Evolutionary conservation across 2,113 vertebrate species (phyloP), one percentile per base, ranked within the genome.

Genomic region (Tor tambroides): DNA sequence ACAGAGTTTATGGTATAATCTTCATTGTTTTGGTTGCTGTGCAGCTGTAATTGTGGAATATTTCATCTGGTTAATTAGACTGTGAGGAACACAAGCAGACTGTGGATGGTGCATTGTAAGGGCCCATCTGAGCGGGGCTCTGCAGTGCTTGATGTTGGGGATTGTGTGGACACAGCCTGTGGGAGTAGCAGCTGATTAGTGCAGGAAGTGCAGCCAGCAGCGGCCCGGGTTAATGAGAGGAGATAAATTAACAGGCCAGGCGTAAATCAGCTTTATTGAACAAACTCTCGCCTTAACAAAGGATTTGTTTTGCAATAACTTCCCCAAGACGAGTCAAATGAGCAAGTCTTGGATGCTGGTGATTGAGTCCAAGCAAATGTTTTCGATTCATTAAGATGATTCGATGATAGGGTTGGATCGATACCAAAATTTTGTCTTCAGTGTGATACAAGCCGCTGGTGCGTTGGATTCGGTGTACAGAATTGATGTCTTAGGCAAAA

Each of bases 161-260:
- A 82, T 82, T 46, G 61, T 77, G 74, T 77, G 76, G 79, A 59
- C 76, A 75, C 82, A 79, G 78, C 86, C 89, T 88, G 90, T 87
- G 76, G 81, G 65, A 87, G 77, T 83, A 74, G 90, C 91, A 90
- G 89, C 88, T 93, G 92, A 94, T 95, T 94, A 93, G 84, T 74
- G 89, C 41, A 79, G 80, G 90, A 88, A 91, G 89, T 89, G 89
- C 90, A 88, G 93, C 90, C 92, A 92, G 89, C 90, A 87, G 89
- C 91, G 90, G 91, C 91, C 90, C 90, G 91, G 87, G 91, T 90
- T 91, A 91, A 91, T 91, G 89, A 89, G 88, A 83, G 43, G 78
- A 88, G 90, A 90, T 92, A 87, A 91, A 91, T 92, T 85, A 92
- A 88, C 77, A 90, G 61, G 71, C 59, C 26, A 15, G n/a, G 72